Conservation (phyloP, 2,888 invertebrate genomes). For the Euphydryas editha region DNA sequence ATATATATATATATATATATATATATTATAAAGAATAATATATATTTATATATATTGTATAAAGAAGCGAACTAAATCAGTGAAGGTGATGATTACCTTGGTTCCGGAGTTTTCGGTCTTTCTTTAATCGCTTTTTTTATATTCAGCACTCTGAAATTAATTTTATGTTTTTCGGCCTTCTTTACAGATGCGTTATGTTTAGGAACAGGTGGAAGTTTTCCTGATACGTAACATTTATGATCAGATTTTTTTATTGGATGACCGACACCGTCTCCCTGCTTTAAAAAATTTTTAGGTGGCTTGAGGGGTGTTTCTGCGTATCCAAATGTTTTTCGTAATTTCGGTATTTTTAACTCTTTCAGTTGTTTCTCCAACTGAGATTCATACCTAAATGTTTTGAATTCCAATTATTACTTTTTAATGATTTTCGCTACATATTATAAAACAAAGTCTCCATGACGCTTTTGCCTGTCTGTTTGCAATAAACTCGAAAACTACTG, state of each 20-base stretch:
- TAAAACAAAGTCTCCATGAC: no score
- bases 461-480: no score
- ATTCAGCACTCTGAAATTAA: constrained; percentile 85
- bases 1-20: no score
- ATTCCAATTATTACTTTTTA: no score
- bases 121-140: constrained; percentile 82
- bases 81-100: constrained; percentile 66
- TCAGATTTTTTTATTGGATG: constrained; percentile 69
- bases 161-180: constrained; percentile 59
- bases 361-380: constrained; percentile 78
- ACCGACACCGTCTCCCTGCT: constrained; percentile 83
- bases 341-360: constrained; percentile 69
- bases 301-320: constrained; percentile 85
- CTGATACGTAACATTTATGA: constrained; percentile 66
- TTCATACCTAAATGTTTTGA: constrained; percentile 65
- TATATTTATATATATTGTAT: no score
- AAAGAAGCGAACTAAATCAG: background rate
- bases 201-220: constrained; percentile 77
- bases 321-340: constrained; percentile 86
- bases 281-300: constrained; percentile 85
- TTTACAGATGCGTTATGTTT: constrained; percentile 64
- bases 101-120: constrained; percentile 81
- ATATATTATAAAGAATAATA: no score
- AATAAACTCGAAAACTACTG: no score
- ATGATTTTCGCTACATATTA: no score